Percentiles rank a stretch among this genome's conserved stretches.
Evolutionary conservation across 2,888 invertebrate genomes (phyloP).

Genomic region (Brachypalpus laphriformis): DNA sequence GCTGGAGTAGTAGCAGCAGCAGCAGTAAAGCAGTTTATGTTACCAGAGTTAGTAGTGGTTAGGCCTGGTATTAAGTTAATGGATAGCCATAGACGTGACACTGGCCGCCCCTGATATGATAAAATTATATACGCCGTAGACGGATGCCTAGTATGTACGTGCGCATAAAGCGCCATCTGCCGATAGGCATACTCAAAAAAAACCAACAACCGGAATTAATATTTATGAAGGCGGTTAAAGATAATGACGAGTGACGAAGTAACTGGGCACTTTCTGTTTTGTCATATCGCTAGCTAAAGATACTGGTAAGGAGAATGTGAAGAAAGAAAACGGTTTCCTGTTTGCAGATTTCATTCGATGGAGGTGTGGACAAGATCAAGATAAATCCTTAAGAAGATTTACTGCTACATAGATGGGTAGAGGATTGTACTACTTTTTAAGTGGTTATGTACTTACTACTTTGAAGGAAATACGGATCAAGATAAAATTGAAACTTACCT

Average conservation of each 20-base stretch:
- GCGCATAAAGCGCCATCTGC: slow-evolving; percentile 31
- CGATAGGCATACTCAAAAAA: slow-evolving; percentile 39
- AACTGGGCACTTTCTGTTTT: slow-evolving; percentile 23
- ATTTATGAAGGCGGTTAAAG: slow-evolving; percentile 25
- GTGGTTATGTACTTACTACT: slow-evolving; percentile 33
- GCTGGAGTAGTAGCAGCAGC: not conserved
- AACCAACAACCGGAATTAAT: slow-evolving; percentile 49
- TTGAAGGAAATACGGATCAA: not conserved
- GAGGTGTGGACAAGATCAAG: not conserved
- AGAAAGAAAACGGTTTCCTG: not conserved
- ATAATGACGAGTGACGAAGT: slow-evolving; percentile 4
- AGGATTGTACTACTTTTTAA: not conserved
- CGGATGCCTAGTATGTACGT: slow-evolving; percentile 26
- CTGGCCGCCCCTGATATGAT: slow-evolving; percentile 72
- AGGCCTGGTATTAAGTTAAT: slow-evolving; percentile 33
- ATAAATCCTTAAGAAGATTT: slow-evolving; percentile 15
- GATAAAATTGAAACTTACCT: slow-evolving; percentile 54
- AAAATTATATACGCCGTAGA: slow-evolving; percentile 41
- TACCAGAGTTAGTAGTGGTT: slow-evolving; percentile 32
- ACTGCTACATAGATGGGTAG: not conserved
- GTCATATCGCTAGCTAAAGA: not conserved
- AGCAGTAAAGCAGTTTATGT: slow-evolving; percentile 41
- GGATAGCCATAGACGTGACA: slow-evolving; percentile 47
- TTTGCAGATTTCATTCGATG: not conserved
- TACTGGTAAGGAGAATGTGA: not conserved